Evolutionary conservation across 2,797 vertebrate species (phyloP), one percentile per base, ranked within the genome.

Genomic region (Rhincodon typus): DNA sequence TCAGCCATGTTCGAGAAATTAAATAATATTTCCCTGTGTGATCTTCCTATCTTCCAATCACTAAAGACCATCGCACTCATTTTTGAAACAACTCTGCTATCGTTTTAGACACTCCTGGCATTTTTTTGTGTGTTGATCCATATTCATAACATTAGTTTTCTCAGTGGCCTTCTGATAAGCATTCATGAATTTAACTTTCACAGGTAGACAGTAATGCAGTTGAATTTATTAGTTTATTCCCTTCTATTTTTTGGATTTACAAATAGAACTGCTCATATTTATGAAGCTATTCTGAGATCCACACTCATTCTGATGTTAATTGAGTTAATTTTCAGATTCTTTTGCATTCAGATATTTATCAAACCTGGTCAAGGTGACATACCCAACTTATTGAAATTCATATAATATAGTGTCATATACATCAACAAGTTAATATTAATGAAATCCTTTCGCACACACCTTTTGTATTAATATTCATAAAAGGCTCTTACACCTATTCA

Each of bases 371-470:
- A 67, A 21, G 34, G 34, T 38, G 66, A 67, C 12, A 38, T 38
- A 38, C 6, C n/a, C 10, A 69, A 62, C 15, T 42, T 67, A 38
- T 42, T n/a, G 53, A 69, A 38, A 69, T 93, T 67, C 62, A 38
- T 66, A 25, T n/a, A 90, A 90, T 90, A 91, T 62, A 38, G 66
- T 67, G 38, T 93, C 17, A 67, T 34, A 67, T 69, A 38, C 10
- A 93, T n/a, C 90, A 67, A 42, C 42, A 69, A 93, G 66, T 93
- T 93, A 93, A 67, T 93, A 42, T 93, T 38, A 93, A 93, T 93
- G 66, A 42, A 38, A 38, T 1, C 90, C 7, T 93, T 69, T 25
- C n/a, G n/a, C 34, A n/a, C 5, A 66, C 88, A 42, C 21, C 3
- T 69, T 42, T 93, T 42, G 0, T 25, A 69, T 93, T 69, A 93